Evolutionary conservation across 2,113 vertebrate genomes (phyloP).

Genomic region (Syngnathus typhle): DNA sequence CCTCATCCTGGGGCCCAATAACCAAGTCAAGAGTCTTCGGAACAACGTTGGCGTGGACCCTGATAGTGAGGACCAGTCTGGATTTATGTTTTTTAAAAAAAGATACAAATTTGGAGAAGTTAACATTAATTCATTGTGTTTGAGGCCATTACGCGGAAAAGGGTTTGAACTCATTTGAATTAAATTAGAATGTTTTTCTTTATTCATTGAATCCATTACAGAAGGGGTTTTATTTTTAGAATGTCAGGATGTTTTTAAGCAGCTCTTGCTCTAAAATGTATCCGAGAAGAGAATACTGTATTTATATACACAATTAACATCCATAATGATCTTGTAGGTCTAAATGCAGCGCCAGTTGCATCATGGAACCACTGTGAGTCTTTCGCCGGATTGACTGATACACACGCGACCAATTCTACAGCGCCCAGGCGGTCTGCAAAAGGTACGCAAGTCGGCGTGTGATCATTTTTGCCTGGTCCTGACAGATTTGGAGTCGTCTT

Average conservation of each 20-base stretch:
- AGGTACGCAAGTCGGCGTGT: neutral
- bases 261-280: neutral
- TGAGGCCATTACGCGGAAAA: too few relatives aligned
- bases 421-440: neutral
- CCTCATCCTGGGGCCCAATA: conserved; percentile 35
- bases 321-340: neutral
- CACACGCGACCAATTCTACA: neutral
- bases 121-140: too few relatives aligned
- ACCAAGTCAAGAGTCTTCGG: conserved; percentile 15
- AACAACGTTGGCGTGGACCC: conserved; percentile 11
- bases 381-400: neutral
- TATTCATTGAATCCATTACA: neutral
- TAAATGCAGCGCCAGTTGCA: neutral
- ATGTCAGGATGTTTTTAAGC: too few relatives aligned
- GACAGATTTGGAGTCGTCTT: neutral
- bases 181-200: too few relatives aligned
- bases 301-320: neutral
- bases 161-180: too few relatives aligned
- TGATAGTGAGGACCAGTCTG: conserved; percentile 20
- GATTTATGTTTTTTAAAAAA: too few relatives aligned
- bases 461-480: neutral
- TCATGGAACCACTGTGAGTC: neutral
- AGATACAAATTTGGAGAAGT: too few relatives aligned
- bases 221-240: neutral
- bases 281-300: neutral